Conservation (phyloP, 2,113 vertebrate species). For the Perca fluviatilis region DNA sequence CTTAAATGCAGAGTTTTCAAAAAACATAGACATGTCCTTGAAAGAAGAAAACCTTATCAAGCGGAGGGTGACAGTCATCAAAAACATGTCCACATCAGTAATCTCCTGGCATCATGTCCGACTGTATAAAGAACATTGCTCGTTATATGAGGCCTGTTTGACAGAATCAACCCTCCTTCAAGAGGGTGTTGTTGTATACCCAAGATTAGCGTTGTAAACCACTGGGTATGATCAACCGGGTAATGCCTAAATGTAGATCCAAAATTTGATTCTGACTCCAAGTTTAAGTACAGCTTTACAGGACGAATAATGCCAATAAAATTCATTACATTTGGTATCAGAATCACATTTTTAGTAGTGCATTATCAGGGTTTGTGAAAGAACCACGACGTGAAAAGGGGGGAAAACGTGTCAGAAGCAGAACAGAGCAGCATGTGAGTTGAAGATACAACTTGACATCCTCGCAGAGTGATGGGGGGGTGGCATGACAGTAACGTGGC, state of each 20-base stretch:
- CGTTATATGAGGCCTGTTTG: conserved; percentile 23
- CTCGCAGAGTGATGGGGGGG: conserved; percentile 71
- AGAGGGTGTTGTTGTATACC: conserved; percentile 18
- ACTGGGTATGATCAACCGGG: conserved; percentile 11
- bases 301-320: conserved; percentile 55
- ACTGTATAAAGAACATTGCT: conserved; percentile 31
- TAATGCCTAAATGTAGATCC: conserved; percentile 44
- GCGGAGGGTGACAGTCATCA: conserved; percentile 49
- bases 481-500: conserved; percentile 75
- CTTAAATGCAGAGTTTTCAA: conserved; percentile 62
- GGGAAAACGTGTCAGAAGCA: conserved; percentile 37
- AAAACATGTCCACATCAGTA: conserved; percentile 47
- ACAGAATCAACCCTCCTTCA: conserved; percentile 33
- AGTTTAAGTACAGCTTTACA: conserved; percentile 50
- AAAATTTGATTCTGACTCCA: conserved; percentile 30
- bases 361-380: conserved; percentile 53
- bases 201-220: conserved; percentile 45
- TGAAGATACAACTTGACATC: conserved; percentile 74
- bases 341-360: conserved; percentile 59
- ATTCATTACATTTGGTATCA: conserved; percentile 45
- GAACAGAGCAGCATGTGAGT: conserved; percentile 65
- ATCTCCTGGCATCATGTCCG: conserved; percentile 34
- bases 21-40: conserved; percentile 62
- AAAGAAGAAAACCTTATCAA: conserved; percentile 60
- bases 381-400: conserved; percentile 21